Conservation (phyloP, 2,797 vertebrate species). For the Danio aesculapii region DNA sequence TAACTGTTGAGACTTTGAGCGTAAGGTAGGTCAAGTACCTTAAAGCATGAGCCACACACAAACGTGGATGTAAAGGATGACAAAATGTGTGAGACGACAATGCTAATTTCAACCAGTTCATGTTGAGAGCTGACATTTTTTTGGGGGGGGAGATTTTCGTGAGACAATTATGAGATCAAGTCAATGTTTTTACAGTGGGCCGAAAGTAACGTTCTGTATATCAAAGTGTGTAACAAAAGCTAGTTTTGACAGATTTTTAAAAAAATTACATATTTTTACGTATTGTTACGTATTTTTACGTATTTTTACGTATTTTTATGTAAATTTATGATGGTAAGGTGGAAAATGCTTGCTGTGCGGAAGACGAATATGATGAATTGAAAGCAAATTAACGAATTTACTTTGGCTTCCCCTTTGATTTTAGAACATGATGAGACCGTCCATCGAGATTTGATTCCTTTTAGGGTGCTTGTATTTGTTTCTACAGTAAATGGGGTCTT, state of each 20-base stretch:
- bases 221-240: slow-evolving; percentile 16
- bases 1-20: slow-evolving; percentile 39
- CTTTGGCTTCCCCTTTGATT: slow-evolving; percentile 39
- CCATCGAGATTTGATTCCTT: background rate
- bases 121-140: background rate
- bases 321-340: background rate
- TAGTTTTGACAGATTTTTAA: slow-evolving; percentile 12
- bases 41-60: slow-evolving; percentile 31
- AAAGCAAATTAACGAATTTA: slow-evolving; percentile 8
- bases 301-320: background rate
- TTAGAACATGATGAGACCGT: slow-evolving; percentile 13
- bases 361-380: slow-evolving; percentile 35
- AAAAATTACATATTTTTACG: background rate
- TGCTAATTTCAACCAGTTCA: slow-evolving; percentile 12
- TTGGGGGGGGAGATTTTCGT: background rate
- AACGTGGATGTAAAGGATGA: slow-evolving; percentile 2
- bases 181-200: slow-evolving; percentile 1
- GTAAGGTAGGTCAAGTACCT: slow-evolving; percentile 41
- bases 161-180: background rate
- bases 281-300: no score
- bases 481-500: slow-evolving; percentile 1
- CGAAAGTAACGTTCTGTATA: background rate
- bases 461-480: background rate
- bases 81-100: slow-evolving; percentile 10
- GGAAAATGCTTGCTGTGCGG: background rate